These are phyloP conservation scores for Hoplias malabaricus DNA, from an alignment of 2,113 vertebrate species.

Conservation along the genomic window DNA sequence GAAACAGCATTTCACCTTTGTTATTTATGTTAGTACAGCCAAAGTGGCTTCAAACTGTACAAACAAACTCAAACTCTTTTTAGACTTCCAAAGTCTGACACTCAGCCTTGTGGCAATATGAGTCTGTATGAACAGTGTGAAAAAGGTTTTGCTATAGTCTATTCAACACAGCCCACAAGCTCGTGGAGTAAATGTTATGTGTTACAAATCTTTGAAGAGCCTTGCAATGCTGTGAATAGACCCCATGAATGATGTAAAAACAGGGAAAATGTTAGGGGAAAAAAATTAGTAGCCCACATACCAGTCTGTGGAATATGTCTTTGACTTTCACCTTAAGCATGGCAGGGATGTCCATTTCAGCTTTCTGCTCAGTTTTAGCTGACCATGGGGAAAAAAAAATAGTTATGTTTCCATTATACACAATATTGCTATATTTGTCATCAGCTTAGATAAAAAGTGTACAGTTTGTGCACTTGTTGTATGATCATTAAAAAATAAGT, in stretches of 20 bases:
- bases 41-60: constrained; percentile 15
- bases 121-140: constrained; percentile 29
- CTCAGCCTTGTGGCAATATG: neutral
- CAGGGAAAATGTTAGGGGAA: constrained; percentile 58
- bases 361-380: constrained; percentile 91
- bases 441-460: neutral
- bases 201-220: constrained; percentile 47
- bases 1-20: constrained; percentile 30
- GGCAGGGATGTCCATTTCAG: constrained; percentile 77
- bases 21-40: constrained; percentile 66
- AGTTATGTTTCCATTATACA: constrained; percentile 20
- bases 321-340: constrained; percentile 87
- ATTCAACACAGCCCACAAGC: constrained; percentile 52
- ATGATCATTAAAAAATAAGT: neutral
- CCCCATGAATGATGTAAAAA: constrained; percentile 9
- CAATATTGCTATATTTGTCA: neutral
- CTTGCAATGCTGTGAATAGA: constrained; percentile 39
- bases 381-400: constrained; percentile 38
- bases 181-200: neutral
- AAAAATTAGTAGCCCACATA: constrained; percentile 76
- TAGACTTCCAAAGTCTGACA: constrained; percentile 51
- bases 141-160: constrained; percentile 20
- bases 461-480: neutral
- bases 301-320: constrained; percentile 95
- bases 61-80: neutral